Conservation (phyloP, 2,113 vertebrate genomes). For the Toxostoma redivivum region DNA sequence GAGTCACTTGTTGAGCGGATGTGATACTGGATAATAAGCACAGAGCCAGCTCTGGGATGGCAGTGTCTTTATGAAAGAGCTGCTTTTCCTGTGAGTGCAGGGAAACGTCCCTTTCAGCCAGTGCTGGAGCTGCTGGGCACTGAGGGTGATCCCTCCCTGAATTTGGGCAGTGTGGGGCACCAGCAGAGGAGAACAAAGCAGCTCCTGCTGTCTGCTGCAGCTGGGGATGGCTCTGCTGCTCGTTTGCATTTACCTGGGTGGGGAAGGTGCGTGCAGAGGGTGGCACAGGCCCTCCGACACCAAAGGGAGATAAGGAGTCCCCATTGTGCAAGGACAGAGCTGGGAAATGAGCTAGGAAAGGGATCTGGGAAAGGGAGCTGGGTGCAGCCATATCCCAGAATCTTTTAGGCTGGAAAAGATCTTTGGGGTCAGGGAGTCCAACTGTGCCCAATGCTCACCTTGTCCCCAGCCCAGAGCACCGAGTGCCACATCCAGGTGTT, state of each 20-base stretch:
- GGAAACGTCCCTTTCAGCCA: background rate
- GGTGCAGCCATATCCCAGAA: background rate
- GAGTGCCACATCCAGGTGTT: accelerated
- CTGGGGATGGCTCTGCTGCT: background rate
- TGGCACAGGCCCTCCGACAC: constrained; percentile 14
- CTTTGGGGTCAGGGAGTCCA: accelerated
- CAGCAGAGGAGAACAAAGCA: background rate
- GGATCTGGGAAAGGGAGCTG: no score
- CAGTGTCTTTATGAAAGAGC: background rate
- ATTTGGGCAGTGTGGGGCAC: background rate
- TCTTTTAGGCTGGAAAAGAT: background rate
- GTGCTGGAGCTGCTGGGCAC: background rate
- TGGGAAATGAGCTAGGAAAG: background rate
- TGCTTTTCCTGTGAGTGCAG: no score
- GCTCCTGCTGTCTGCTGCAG: background rate
- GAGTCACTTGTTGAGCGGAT: background rate
- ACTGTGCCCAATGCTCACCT: accelerated
- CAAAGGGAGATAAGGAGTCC: background rate
- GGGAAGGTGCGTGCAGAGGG: background rate
- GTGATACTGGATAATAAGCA: background rate
- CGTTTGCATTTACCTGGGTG: background rate
- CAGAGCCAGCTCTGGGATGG: background rate
- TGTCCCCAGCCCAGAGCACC: no score
- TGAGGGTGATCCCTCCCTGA: background rate
- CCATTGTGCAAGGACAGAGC: background rate